Evolutionary conservation across 2,797 vertebrate genomes (phyloP).

Genomic region (Dallia pectoralis): DNA sequence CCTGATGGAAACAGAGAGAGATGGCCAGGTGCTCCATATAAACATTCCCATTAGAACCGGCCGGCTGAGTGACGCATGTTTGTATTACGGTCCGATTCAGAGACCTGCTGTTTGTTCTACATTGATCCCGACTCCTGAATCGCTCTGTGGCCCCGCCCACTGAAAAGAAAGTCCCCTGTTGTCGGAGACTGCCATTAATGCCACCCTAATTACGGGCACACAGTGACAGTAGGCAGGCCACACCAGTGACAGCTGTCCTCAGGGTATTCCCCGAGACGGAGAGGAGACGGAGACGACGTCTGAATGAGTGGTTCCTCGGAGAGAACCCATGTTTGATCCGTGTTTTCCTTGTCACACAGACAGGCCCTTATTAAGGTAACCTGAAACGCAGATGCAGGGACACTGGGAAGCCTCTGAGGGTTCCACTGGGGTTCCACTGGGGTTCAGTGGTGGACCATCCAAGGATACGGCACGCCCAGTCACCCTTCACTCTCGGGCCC

Average conservation of each 20-base stretch:
- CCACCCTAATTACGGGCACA: conserved; percentile 56
- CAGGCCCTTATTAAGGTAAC: too few species aligned
- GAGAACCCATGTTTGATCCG: too few species aligned
- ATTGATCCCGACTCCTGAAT: conserved; percentile 60
- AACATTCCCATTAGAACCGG: conserved; percentile 51
- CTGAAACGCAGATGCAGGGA: not conserved
- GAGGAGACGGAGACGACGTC: not conserved
- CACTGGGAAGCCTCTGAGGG: too few species aligned
- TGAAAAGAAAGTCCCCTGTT: conserved; percentile 31
- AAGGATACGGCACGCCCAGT: not conserved
- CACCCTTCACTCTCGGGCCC: not conserved
- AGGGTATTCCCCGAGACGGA: not conserved
- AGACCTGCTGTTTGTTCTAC: conserved; percentile 60
- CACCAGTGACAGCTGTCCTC: conserved; percentile 13
- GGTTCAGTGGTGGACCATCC: not conserved
- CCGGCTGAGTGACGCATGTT: conserved; percentile 52
- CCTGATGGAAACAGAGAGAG: not conserved
- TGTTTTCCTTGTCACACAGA: too few species aligned
- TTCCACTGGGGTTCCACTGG: too few species aligned
- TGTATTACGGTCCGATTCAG: conserved; percentile 60
- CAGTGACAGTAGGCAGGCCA: conserved; percentile 45
- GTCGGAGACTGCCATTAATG: conserved; percentile 68
- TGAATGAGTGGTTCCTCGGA: too few species aligned
- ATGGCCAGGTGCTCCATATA: conserved; percentile 58
- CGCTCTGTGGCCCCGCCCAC: conserved; percentile 1